These are phyloP conservation scores for Neoniphon sammara DNA, from an alignment of 2,797 vertebrate genomes.

Conservation along the genomic window DNA sequence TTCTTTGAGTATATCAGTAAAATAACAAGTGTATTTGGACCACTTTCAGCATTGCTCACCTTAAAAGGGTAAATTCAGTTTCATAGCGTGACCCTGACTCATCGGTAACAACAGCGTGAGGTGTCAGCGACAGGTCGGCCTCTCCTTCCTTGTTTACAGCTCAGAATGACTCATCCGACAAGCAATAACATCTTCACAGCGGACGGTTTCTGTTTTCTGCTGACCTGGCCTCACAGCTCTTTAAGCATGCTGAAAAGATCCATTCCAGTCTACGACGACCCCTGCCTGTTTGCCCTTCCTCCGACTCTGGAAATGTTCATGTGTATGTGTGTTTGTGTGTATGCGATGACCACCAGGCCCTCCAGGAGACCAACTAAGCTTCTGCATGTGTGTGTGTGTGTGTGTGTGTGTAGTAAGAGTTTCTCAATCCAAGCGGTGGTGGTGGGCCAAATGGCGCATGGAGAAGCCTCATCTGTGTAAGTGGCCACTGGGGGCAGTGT, in stretches of 20 bases:
- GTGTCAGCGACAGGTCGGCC: constrained; percentile 23
- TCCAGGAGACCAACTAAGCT: neutral
- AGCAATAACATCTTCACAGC: constrained; percentile 18
- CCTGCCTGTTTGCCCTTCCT: constrained; percentile 26
- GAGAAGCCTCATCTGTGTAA: constrained; percentile 69
- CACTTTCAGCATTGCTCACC: neutral
- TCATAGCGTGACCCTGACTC: constrained; percentile 15
- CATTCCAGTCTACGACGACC: constrained; percentile 18
- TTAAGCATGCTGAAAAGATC: constrained; percentile 18
- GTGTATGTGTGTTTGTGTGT: constrained; percentile 17
- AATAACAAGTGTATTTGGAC: neutral
- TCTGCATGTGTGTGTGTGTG: constrained; percentile 9
- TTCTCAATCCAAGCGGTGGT: constrained; percentile 55
- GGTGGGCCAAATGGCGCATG: constrained; percentile 63
- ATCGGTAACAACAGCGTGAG: constrained; percentile 19
- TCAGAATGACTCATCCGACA: constrained; percentile 12
- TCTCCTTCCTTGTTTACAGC: constrained; percentile 37
- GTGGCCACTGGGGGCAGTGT: constrained; percentile 74
- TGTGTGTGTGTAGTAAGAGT: constrained; percentile 12
- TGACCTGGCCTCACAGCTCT: constrained; percentile 18
- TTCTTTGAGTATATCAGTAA: neutral
- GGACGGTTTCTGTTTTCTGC: constrained; percentile 27
- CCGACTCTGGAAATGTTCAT: neutral
- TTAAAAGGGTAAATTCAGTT: constrained; percentile 25
- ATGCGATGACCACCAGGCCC: neutral